Evolutionary conservation across 2,888 invertebrate genomes (phyloP).

Genomic region (Cantharis rustica): DNA sequence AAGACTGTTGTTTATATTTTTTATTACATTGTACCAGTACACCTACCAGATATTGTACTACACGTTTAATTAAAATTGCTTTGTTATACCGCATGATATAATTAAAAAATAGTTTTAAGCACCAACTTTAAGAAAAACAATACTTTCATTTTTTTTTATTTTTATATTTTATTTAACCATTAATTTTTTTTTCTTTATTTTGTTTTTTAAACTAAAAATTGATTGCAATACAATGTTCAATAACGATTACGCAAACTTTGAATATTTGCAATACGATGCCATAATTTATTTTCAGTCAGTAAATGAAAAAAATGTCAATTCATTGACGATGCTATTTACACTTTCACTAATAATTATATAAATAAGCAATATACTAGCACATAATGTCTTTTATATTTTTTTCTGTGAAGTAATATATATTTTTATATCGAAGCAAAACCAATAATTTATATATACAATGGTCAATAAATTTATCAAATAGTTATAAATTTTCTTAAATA

Average conservation of each 20-base stretch:
- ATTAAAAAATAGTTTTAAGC: background rate
- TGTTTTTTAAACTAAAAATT: background rate
- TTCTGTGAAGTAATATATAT: background rate
- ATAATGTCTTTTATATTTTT: background rate
- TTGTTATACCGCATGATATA: background rate
- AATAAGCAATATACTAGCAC: background rate
- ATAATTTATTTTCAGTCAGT: background rate
- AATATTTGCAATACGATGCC: background rate
- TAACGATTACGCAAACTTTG: background rate
- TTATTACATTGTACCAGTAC: background rate
- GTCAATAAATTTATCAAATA: no score
- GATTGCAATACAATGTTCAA: background rate
- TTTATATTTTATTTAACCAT: background rate
- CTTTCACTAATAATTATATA: background rate
- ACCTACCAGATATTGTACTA: background rate
- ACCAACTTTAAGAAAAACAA: background rate
- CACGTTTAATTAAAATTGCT: background rate
- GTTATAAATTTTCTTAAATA: background rate
- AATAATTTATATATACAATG: no score
- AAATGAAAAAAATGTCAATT: background rate
- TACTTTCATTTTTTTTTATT: background rate
- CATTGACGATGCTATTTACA: background rate
- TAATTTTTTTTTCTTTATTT: background rate
- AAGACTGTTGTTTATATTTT: background rate
- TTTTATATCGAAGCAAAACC: background rate